A percentile compares a stretch with the other conserved stretches of the same genome.
Conservation (phyloP, 2,797 vertebrate species). For the Pseudochirops corinnae region DNA sequence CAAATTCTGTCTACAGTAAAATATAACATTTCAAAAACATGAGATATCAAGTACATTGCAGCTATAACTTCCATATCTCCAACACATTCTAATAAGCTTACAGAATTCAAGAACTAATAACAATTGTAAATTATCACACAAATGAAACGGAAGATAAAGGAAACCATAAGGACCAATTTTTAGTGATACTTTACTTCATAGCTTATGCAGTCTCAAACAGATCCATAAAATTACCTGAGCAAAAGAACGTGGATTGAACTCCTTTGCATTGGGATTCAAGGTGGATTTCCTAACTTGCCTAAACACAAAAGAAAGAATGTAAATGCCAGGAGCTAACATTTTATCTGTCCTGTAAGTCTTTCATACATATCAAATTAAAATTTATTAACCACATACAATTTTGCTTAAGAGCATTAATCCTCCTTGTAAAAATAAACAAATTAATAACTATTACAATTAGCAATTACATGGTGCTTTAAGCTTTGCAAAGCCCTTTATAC, state of each 20-base stretch:
- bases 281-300: conserved; percentile 99
- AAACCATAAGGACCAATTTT: neutral
- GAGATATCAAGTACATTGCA: neutral
- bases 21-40: neutral
- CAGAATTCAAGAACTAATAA: neutral
- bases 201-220: neutral
- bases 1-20: neutral
- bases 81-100: neutral
- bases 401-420: conserved; percentile 8
- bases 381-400: conserved; percentile 2
- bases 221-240: conserved; percentile 89
- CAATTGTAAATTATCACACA: neutral
- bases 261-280: conserved; percentile 98
- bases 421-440: conserved; percentile 12
- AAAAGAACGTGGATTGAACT: conserved; percentile 97
- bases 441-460: neutral
- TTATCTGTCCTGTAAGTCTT: conserved; percentile 37
- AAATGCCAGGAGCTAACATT: neutral
- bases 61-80: neutral
- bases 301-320: conserved; percentile 69
- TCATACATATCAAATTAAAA: conserved; percentile 19
- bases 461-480: neutral
- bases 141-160: neutral
- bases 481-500: neutral
- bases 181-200: neutral